Conservation (phyloP, 2,113 vertebrate species). For the Cricetomys ansorgei region DNA sequence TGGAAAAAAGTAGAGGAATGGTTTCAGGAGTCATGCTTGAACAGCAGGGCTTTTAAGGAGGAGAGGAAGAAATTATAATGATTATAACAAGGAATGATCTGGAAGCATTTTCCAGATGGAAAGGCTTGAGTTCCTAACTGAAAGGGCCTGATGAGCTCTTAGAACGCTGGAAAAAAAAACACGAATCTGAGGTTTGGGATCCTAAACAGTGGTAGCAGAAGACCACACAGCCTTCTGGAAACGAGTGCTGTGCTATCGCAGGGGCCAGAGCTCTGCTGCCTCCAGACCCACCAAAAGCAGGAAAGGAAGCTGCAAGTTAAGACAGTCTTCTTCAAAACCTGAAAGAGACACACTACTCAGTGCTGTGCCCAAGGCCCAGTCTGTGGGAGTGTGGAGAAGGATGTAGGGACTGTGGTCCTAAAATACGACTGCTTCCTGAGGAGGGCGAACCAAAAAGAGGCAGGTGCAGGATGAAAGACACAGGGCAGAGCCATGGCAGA, state of each 20-base stretch:
- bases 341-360: neutral
- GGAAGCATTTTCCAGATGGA: neutral
- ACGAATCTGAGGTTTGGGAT: neutral
- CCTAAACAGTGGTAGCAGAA: neutral
- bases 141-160: neutral
- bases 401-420: neutral
- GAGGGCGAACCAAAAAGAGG: neutral
- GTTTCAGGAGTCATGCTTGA: neutral
- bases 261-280: neutral
- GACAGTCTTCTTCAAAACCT: neutral
- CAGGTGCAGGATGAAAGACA: neutral
- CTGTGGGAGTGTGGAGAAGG: rapidly evolving
- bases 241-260: neutral
- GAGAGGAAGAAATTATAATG: neutral
- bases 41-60: neutral
- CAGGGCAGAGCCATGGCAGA: neutral
- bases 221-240: neutral
- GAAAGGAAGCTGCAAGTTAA: neutral
- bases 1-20: neutral
- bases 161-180: neutral
- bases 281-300: neutral
- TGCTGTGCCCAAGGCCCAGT: no score
- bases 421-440: neutral
- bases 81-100: neutral
- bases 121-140: neutral